These are phyloP conservation scores for Diabrotica balteata DNA, from an alignment of 2,888 invertebrate species.

Conservation along the genomic window DNA sequence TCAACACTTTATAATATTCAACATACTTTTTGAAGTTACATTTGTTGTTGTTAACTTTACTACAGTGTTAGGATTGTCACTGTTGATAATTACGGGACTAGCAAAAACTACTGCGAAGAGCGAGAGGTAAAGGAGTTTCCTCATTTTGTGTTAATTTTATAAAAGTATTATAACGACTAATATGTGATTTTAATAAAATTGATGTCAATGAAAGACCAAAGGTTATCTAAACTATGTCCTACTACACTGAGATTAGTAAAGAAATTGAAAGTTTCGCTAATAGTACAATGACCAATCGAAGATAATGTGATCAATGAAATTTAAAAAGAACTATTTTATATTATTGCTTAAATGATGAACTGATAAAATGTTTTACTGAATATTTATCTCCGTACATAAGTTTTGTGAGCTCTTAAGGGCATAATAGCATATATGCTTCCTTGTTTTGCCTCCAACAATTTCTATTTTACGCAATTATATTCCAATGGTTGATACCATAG, in stretches of 20 bases:
- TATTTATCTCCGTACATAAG: too few relatives aligned
- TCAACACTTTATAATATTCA: neutral
- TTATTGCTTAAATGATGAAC: too few relatives aligned
- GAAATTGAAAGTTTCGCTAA: conserved; percentile 2
- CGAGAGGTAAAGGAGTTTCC: neutral
- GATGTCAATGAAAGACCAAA: conserved; percentile 2
- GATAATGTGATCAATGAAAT: neutral
- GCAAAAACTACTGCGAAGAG: neutral
- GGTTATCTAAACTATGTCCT: conserved; percentile 9
- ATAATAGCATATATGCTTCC: too few relatives aligned
- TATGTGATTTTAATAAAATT: neutral
- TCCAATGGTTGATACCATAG: too few relatives aligned
- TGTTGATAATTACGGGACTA: conserved; percentile 25
- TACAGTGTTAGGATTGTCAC: conserved; percentile 27
- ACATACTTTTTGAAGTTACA: conserved; percentile 36
- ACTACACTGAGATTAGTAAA: conserved; percentile 5
- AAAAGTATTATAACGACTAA: neutral
- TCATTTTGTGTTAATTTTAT: conserved; percentile 8
- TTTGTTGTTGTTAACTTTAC: conserved; percentile 37
- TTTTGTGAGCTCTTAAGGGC: too few relatives aligned
- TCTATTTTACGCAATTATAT: too few relatives aligned
- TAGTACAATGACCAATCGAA: too few relatives aligned
- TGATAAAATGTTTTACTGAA: too few relatives aligned
- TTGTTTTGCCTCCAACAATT: too few relatives aligned
- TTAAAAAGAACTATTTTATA: neutral